A percentile compares a stretch with the other conserved stretches of the same genome.
Conservation (phyloP, 2,113 vertebrate genomes). For the Sciurus niger region DNA sequence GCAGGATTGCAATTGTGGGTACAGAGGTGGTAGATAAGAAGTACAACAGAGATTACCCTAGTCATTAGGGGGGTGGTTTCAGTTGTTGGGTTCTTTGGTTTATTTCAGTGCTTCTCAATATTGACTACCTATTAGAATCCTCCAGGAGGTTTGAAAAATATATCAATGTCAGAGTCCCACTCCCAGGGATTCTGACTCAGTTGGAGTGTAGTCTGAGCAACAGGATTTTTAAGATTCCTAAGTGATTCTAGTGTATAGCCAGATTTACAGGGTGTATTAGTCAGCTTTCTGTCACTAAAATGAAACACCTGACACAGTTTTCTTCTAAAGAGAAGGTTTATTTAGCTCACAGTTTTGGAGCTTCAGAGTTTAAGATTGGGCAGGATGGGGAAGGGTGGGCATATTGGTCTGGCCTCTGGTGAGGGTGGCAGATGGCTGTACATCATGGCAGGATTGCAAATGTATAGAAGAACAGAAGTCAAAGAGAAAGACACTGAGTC, state of each 20-base stretch:
- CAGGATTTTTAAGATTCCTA: not conserved
- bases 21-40: not conserved
- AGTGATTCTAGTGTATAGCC: not conserved
- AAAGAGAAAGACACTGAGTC: not conserved
- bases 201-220: not conserved
- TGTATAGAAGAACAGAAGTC: not conserved
- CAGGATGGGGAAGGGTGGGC: not conserved
- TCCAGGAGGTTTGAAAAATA: not conserved
- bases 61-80: not conserved
- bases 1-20: not conserved
- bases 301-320: not conserved
- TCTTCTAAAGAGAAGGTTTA: not conserved
- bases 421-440: not conserved
- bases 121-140: not conserved
- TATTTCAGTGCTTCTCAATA: slow-evolving; percentile 1
- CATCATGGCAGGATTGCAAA: not conserved
- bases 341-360: not conserved
- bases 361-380: not conserved
- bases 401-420: not conserved
- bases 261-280: not conserved
- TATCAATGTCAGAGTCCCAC: not conserved
- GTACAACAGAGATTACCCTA: not conserved
- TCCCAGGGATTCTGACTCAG: not conserved
- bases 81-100: not conserved
- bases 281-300: not conserved